phyloP scores from a whole-genome alignment of 2,888 invertebrate genomes.

The Danaus chrysippus region DNA sequence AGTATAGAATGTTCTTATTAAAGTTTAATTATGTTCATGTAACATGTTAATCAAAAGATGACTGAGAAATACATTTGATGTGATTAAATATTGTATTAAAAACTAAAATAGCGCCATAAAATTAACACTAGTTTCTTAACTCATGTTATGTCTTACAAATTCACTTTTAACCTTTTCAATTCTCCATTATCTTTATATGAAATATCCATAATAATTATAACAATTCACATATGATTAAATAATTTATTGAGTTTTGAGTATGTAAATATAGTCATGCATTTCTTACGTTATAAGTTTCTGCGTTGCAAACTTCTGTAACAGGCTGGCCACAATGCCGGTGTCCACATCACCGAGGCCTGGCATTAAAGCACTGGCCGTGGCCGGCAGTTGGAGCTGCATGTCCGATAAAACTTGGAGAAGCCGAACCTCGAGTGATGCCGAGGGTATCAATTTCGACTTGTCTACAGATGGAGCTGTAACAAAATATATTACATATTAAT shows the following conservation, averaged over 20 bases:
- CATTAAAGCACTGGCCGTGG: constrained; percentile 62
- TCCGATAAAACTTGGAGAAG: constrained; percentile 69
- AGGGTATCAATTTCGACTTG: constrained; percentile 53
- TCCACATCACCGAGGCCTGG: constrained; percentile 70
- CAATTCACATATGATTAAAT: too few species aligned
- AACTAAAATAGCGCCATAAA: too few species aligned
- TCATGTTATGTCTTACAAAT: too few species aligned
- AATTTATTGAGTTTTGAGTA: too few species aligned
- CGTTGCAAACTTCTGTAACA: constrained; percentile 71
- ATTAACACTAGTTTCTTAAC: too few species aligned
- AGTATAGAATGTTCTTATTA: too few species aligned
- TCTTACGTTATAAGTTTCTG: constrained; percentile 73
- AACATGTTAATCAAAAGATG: not conserved
- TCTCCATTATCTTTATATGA: too few species aligned
- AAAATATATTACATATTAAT: too few species aligned
- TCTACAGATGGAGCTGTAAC: constrained; percentile 38
- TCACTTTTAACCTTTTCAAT: too few species aligned
- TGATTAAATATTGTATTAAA: too few species aligned
- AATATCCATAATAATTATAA: too few species aligned
- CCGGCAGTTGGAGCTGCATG: constrained; percentile 70
- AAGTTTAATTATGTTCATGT: too few species aligned
- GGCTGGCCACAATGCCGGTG: constrained; percentile 62
- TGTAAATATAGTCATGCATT: not conserved
- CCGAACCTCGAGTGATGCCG: constrained; percentile 62
- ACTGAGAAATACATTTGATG: not conserved